phyloP scores from a whole-genome alignment of 2,113 vertebrate species.

The Anguilla japonica region DNA sequence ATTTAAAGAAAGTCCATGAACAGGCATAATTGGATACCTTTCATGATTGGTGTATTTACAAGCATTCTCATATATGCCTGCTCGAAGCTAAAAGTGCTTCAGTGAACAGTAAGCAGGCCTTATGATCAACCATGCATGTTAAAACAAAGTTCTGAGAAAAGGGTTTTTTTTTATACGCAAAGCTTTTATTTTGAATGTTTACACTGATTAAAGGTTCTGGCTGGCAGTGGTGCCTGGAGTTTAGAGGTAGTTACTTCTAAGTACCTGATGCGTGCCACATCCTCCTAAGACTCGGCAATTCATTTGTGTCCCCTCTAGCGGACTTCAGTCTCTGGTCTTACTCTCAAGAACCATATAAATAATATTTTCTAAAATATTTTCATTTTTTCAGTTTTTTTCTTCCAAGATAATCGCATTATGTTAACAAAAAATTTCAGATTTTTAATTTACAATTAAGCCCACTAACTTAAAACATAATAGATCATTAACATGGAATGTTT shows the following conservation, averaged over 20 bases:
- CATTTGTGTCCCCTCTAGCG: too few relatives aligned
- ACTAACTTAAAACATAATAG: not conserved
- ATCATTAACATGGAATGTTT: not conserved
- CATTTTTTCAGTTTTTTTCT: too few relatives aligned
- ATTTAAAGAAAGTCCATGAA: not conserved
- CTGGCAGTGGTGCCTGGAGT: not conserved
- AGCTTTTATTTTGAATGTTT: not conserved
- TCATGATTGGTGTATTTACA: not conserved
- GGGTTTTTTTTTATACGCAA: too few relatives aligned
- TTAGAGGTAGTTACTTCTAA: not conserved
- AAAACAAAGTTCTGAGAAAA: too few relatives aligned
- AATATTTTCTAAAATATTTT: too few relatives aligned
- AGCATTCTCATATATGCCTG: not conserved
- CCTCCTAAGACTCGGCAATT: too few relatives aligned
- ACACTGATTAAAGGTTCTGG: not conserved
- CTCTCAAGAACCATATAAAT: too few relatives aligned
- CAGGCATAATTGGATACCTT: not conserved
- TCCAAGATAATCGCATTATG: too few relatives aligned
- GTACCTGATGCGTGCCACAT: not conserved
- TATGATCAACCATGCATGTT: too few relatives aligned
- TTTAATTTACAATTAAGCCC: too few relatives aligned
- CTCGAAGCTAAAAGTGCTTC: not conserved
- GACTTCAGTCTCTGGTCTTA: too few relatives aligned
- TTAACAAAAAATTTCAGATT: too few relatives aligned
- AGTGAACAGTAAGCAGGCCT: not conserved